Evolutionary conservation across 2,888 invertebrate genomes (phyloP).

Genomic region (Oscheius sp.): DNA sequence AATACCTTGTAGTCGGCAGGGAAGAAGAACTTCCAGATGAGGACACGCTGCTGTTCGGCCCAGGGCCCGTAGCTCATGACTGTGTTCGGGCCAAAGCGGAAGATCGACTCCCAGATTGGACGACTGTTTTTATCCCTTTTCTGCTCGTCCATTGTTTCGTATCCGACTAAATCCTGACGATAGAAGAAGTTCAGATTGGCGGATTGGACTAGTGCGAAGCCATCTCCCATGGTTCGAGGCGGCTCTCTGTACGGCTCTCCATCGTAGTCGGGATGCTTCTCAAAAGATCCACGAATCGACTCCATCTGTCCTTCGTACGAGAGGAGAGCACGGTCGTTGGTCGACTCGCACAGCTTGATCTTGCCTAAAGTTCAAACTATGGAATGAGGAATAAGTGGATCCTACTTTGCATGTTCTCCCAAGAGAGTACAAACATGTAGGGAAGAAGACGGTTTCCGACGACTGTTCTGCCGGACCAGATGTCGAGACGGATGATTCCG

Average conservation of each 20-base stretch:
- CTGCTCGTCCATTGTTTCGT: constrained; percentile 47
- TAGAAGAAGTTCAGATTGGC: constrained; percentile 94
- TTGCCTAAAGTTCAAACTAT: constrained; percentile 46
- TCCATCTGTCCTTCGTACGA: constrained; percentile 79
- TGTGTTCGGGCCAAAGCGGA: constrained; percentile 87
- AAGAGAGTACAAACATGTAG: constrained; percentile 76
- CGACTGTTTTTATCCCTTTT: constrained; percentile 50
- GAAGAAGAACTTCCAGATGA: constrained; percentile 94
- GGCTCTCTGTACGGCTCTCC: constrained; percentile 84
- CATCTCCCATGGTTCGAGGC: constrained; percentile 92
- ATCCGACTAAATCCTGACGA: constrained; percentile 90
- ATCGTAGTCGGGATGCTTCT: constrained; percentile 94
- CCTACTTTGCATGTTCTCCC: constrained; percentile 35
- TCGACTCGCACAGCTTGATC: constrained; percentile 77
- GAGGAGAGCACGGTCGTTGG: constrained; percentile 74
- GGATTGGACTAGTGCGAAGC: constrained; percentile 94
- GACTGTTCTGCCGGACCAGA: constrained; percentile 89
- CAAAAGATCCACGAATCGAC: constrained; percentile 90
- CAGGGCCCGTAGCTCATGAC: constrained; percentile 98
- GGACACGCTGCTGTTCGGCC: constrained; percentile 96
- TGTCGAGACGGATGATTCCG: constrained; percentile 79
- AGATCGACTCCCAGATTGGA: constrained; percentile 69
- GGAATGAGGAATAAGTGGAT: neutral
- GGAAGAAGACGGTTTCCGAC: constrained; percentile 95
- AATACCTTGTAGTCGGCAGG: constrained; percentile 77